Percentiles rank a stretch among this genome's conserved stretches.
Evolutionary conservation across 2,888 invertebrate species (phyloP).

Genomic region (Coleophora deauratella): DNA sequence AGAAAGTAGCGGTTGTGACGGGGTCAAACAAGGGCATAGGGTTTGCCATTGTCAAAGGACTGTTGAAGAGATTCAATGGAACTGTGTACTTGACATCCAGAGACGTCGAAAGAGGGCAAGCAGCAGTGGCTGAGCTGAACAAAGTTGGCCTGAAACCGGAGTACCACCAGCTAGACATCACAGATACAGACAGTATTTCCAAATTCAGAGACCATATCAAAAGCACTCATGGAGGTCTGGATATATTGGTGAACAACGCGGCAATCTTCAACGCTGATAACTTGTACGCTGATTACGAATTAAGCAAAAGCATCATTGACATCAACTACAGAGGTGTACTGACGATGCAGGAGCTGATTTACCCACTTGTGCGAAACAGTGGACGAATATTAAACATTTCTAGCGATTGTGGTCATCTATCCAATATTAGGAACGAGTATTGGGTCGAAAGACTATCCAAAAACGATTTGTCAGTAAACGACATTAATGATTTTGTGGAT

Average conservation of each 20-base stretch:
- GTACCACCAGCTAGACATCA: constrained; percentile 81
- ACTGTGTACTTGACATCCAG: constrained; percentile 79
- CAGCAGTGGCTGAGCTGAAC: constrained; percentile 67
- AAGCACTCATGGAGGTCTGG: constrained; percentile 77
- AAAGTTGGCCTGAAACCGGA: constrained; percentile 53
- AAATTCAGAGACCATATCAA: constrained; percentile 72
- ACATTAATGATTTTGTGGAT: constrained; percentile 70
- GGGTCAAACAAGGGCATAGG: constrained; percentile 80
- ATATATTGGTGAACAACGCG: constrained; percentile 84
- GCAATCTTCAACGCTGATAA: constrained; percentile 24
- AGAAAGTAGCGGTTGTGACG: constrained; percentile 56
- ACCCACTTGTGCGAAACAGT: constrained; percentile 78
- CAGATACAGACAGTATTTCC: constrained; percentile 68
- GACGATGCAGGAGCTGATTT: constrained; percentile 76
- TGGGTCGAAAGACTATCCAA: constrained; percentile 43
- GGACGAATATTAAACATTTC: constrained; percentile 83
- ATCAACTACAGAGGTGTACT: constrained; percentile 80
- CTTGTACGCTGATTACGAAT: constrained; percentile 25
- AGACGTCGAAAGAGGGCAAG: constrained; percentile 63
- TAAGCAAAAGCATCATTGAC: constrained; percentile 75
- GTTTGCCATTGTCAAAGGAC: constrained; percentile 70
- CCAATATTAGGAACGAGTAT: constrained; percentile 63
- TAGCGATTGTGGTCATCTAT: constrained; percentile 78
- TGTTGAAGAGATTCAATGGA: constrained; percentile 76
- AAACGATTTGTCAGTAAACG: constrained; percentile 31